A percentile compares a stretch with the other conserved stretches of the same genome.
Conservation (phyloP, 2,113 vertebrate species). For the Raja brachyura region DNA sequence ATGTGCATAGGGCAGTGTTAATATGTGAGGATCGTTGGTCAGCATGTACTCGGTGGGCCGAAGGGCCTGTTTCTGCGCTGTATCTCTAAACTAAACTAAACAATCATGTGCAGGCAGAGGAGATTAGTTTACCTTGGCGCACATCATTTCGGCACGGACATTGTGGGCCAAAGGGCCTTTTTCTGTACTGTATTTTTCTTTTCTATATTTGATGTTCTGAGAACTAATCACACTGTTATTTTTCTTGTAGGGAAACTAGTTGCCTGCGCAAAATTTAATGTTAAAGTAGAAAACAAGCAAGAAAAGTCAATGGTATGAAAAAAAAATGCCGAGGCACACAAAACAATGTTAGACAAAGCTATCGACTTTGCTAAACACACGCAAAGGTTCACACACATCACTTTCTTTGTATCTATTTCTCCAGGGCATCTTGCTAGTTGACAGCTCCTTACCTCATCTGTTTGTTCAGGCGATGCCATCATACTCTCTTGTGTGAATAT, state of each 20-base stretch:
- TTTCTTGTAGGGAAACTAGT: background rate
- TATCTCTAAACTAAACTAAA: too few species aligned
- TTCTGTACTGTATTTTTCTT: too few species aligned
- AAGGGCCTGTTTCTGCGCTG: too few species aligned
- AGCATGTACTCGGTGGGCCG: too few species aligned
- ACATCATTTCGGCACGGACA: too few species aligned
- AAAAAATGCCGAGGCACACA: background rate
- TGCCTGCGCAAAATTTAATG: background rate
- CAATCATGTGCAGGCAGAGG: too few species aligned
- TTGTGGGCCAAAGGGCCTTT: too few species aligned
- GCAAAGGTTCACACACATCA: background rate
- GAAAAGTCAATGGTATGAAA: background rate
- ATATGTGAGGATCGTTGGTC: too few species aligned
- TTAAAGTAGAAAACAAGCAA: background rate
- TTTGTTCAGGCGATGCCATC: constrained; percentile 20
- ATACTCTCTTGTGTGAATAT: background rate
- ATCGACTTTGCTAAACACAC: background rate
- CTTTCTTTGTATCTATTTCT: constrained; percentile 13
- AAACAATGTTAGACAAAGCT: background rate
- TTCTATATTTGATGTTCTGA: too few species aligned
- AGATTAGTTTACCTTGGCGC: too few species aligned
- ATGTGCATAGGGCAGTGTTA: too few species aligned
- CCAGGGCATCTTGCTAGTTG: constrained; percentile 15
- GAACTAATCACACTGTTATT: too few species aligned
- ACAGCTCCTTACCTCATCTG: constrained; percentile 22